A percentile compares a stretch with the other conserved stretches of the same genome.
phyloP scores from a whole-genome alignment of 30 jellyfish, hydroid and myxozoan species.

The Hydractinia echinata region DNA sequence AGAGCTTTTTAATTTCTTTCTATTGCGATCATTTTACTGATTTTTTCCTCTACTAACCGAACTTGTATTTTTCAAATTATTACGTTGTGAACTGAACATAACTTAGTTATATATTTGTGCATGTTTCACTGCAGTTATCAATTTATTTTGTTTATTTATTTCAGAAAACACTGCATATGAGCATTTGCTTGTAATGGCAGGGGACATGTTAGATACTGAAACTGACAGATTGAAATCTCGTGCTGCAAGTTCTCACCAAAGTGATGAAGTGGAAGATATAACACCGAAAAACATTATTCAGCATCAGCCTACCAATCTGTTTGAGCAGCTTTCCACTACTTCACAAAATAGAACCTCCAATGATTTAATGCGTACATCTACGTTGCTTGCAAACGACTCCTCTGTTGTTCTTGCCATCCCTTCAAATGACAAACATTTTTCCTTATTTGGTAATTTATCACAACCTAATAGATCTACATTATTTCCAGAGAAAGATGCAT shows the following conservation, averaged over 20 bases:
- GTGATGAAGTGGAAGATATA: background rate
- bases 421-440: no score
- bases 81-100: no score
- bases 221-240: background rate
- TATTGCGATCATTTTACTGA: no score
- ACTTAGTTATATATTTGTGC: background rate
- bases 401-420: no score
- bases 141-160: background rate
- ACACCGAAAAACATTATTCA: background rate
- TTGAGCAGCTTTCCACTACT: constrained; percentile 3
- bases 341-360: background rate
- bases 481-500: no score
- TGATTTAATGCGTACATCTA: no score
- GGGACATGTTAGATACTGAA: background rate
- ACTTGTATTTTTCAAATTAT: no score
- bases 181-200: constrained; percentile 13
- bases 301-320: background rate
- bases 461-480: no score
- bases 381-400: no score
- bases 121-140: background rate
- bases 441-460: no score
- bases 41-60: no score
- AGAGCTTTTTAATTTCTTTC: background rate
- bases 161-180: background rate
- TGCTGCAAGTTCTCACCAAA: background rate